Base-by-base conservation (phyloP, 2,113 vertebrate species). In the Dunckerocampus dactyliophorus region DNA sequence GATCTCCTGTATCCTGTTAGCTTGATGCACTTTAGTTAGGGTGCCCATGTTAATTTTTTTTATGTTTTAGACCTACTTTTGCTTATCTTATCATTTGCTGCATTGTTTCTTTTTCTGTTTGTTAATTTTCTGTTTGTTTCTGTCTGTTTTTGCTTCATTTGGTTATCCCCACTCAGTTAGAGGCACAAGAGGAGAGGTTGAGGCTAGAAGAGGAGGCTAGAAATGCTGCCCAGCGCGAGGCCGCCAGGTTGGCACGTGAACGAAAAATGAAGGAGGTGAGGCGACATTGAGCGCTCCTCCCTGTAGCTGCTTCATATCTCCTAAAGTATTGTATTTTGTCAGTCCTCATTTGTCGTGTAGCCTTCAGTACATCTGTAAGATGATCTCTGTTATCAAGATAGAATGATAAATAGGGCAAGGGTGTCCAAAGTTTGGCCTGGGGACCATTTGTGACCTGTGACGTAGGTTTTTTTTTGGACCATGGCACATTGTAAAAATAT, bases 201-300 rank as follows among this genome's bases (percentile, higher is more conserved):
- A 97, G 92, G 93, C 91, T 95, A 97, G 97, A 99, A 95, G 97
- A 99, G 83, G 97, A 99, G 90, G 93, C 95, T 93, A 92, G 91
- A 92, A 94, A 94, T 90, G 92, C 92, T 79, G 93, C 91, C 86
- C 94, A 98, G 85, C 95, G 97, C 69, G 92, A 97, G 91, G 93
- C 93, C 88, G 95, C 95, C 91, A 94, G 93, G 93, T 90, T 95
- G 92, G 92, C 95, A 81, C 95, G 93, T 89, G 94, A 95, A 88
- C 93, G 88, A 91, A 95, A 92, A 90, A 87, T 92, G 86, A 90
- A 92, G 94, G 95, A 98, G 97, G 95, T 98, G 95, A 98, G 95
- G 95, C 92, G 86, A 88, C 82, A 82, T 76, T 71, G 83, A 82
- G 81, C 82, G 72, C 89, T 85, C 84, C 87, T 58, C 39, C 16